Evolutionary conservation across 2,113 vertebrate genomes (phyloP).

Genomic region (Lycaon pictus): DNA sequence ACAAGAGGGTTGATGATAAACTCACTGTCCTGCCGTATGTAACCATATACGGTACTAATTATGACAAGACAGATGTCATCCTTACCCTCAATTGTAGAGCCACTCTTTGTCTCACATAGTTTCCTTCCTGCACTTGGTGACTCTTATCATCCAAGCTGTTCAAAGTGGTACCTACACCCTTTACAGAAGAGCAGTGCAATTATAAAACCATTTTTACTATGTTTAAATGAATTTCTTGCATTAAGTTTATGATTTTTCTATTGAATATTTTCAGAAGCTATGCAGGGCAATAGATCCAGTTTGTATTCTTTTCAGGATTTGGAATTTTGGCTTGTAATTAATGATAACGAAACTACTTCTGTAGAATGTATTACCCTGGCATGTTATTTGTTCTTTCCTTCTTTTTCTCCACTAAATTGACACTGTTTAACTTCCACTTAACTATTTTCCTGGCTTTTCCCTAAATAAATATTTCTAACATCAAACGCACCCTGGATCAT

Average conservation of each 20-base stretch:
- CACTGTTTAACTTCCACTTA: not conserved
- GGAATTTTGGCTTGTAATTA: not conserved
- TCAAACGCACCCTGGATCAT: not conserved
- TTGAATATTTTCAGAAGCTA: not conserved
- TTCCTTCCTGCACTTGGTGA: not conserved
- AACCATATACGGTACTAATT: not conserved
- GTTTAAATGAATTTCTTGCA: not conserved
- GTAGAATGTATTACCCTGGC: not conserved
- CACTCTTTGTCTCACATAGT: too few species aligned
- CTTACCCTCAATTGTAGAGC: not conserved
- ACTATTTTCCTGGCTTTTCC: not conserved
- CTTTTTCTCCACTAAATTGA: not conserved
- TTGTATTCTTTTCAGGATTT: not conserved
- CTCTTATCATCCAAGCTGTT: not conserved
- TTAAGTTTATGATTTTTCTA: not conserved
- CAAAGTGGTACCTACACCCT: not conserved
- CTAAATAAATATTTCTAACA: not conserved
- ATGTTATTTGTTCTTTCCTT: not conserved
- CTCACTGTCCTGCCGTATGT: rapidly evolving
- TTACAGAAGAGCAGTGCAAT: not conserved
- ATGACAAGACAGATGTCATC: not conserved
- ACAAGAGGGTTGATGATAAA: not conserved
- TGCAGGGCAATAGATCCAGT: not conserved
- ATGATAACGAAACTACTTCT: not conserved
- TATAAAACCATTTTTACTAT: not conserved